Base-by-base conservation (phyloP, 2,888 invertebrate genomes). In the Tiliacea aurago region DNA sequence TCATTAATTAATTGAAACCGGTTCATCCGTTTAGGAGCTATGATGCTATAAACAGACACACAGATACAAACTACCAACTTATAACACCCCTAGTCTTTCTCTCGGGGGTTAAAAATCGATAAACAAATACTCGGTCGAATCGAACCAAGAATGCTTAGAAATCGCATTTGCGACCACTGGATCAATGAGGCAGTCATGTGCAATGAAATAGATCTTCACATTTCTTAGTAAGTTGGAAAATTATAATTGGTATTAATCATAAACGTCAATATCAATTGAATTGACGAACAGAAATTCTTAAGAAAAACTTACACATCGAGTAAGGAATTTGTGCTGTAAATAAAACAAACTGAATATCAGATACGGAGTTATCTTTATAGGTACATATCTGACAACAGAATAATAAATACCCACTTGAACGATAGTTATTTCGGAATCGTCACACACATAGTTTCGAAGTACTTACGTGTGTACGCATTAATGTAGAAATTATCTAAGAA, bases 351-450 rank as follows among this genome's bases (percentile, higher is more conserved):
- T 41, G 10, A 51, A 9, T 62, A 64, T 37, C 59, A 63, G 13
- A 51, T 0, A 10, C 18, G 28, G 3, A 28, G 28, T 76, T 78
- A 78, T 76, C 76, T 78, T 41, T 37, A 33, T n/a, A n/a, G n/a
- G n/a, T n/a, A 20, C 11, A 11, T 71, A 71, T 78, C 79, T 59
- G 51, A 58, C 55, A 63, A 18, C 28, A 69, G 28, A 49, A 45
- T 63, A 45, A 37, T 45, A 45, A 51, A 70, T 37, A 33, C 45
- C 23, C 58, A 79, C 79, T 76, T 71, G 28, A 70, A 71, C 11
- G 28, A 70, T 61, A 53, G 18, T 45, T 63, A 28, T 55, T 64
- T 64, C 47, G 53, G 47, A 61, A 76, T 56, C 33, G 43, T 62
- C 78, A 78, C 45, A 59, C 45, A 49, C 7, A n/a, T 37, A 58